A percentile compares a stretch with the other conserved stretches of the same genome.
These are phyloP conservation scores for Trissolcus basalis DNA, from an alignment of 1,140 invertebrate genomes.

Conservation along the genomic window DNA sequence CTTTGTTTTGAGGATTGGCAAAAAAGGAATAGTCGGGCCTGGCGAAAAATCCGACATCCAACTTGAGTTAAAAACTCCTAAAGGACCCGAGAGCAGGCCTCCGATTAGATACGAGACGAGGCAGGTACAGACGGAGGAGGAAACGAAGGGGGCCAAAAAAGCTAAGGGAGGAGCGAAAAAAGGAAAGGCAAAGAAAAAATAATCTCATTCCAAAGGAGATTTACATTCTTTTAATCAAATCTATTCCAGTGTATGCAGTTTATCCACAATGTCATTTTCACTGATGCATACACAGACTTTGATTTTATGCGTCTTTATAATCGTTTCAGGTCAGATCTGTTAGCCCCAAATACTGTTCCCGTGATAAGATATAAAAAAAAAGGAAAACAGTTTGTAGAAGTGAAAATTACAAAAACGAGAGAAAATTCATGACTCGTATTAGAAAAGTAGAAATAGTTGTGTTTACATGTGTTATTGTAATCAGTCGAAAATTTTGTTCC, in stretches of 20 bases:
- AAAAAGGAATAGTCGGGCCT: slow-evolving; percentile 70
- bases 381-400: too few relatives aligned
- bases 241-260: too few relatives aligned
- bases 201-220: background rate
- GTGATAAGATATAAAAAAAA: too few relatives aligned
- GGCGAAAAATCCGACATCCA: slow-evolving; percentile 73
- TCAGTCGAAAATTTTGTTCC: background rate
- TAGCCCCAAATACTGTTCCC: too few relatives aligned
- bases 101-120: slow-evolving; percentile 70
- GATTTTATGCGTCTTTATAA: too few relatives aligned
- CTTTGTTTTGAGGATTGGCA: slow-evolving; percentile 72
- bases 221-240: background rate
- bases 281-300: too few relatives aligned
- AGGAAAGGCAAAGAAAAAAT: slow-evolving; percentile 6
- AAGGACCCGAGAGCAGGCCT: slow-evolving; percentile 64
- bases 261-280: too few relatives aligned
- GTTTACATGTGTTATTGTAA: too few relatives aligned
- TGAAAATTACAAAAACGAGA: too few relatives aligned
- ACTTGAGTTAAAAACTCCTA: slow-evolving; percentile 72
- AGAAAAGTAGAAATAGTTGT: too few relatives aligned
- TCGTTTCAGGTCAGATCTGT: too few relatives aligned
- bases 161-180: slow-evolving; percentile 16
- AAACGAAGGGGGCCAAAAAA: slow-evolving; percentile 9
- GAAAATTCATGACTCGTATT: too few relatives aligned
- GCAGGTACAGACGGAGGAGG: slow-evolving; percentile 69